Evolutionary conservation across 2,797 vertebrate genomes (phyloP), one percentile per base, ranked within the genome.

Genomic region (Micrastur ruficollis): DNA sequence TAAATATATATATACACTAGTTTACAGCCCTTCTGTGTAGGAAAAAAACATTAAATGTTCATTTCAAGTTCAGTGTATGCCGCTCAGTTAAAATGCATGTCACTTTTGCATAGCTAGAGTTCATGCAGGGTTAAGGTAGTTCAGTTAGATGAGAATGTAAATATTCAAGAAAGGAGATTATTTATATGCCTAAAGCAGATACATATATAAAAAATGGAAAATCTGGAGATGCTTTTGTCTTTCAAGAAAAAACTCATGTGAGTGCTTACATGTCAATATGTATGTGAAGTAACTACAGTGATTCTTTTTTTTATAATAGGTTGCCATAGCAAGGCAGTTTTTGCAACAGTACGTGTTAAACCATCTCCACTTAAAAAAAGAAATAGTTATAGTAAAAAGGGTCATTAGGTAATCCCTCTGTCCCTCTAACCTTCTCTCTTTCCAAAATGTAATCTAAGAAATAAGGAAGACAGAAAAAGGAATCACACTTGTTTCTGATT

Each of bases 291-390:
- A 95, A 78, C 70, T 83, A 73, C 73, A 65, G 71, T 15, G 67
- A 67, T 83, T 67, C 40, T 20, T 81, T 74, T 58, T 86, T 83
- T 96, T 61, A 71, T 61, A 71, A 89, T 47, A 82, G 80, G 96
- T 98, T 97, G 95, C 97, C 97, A 96, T 97, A 91, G 96, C 85
- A 96, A 97, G 96, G 81, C 67, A 95, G 83, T 89, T 90, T 95
- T 90, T 86, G 79, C 55, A 95, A 90, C 47, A 66, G 58, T 46
- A 66, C 62, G 34, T 62, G 81, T 89, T 94, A 94, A 98, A 89
- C 59, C 75, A n/a, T 63, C 75, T 71, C 71, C 85, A 87, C 81
- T 92, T 66, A 21, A 75, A 75, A 72, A 47, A 67, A 32, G 31
- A 36, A 86, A 38, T 5, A 76, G 81, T 66, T 86, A 17, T 56